These are phyloP conservation scores for Rhinogobio ventralis DNA, from an alignment of 2,797 vertebrate genomes.

Conservation along the genomic window DNA sequence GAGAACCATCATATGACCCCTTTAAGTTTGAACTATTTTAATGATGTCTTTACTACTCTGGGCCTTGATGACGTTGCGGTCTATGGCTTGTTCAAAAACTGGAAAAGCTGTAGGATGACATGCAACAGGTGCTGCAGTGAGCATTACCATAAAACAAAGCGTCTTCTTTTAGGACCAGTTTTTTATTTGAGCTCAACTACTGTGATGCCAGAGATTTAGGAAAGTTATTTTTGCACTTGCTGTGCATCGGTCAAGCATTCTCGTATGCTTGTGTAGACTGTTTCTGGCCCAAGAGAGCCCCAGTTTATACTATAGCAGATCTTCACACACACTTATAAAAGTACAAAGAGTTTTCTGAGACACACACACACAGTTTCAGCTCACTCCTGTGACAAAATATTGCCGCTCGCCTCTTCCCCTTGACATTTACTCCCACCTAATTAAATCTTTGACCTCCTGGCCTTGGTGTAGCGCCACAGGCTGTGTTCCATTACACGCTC, in stretches of 20 bases:
- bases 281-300: conserved; percentile 17
- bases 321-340: background rate
- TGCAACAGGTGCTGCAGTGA: background rate
- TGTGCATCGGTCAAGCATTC: background rate
- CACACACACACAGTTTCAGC: background rate
- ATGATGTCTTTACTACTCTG: no score
- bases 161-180: background rate
- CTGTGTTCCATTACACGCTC: conserved; percentile 34
- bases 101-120: background rate
- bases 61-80: no score
- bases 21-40: no score
- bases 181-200: background rate
- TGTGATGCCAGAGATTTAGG: background rate
- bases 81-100: no score
- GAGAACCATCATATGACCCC: no score
- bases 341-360: conserved; percentile 8
- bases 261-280: background rate
- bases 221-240: background rate
- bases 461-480: conserved; percentile 45
- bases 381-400: conserved; percentile 34
- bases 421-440: conserved; percentile 72
- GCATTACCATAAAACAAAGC: background rate
- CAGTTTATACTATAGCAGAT: background rate
- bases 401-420: conserved; percentile 66
- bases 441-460: conserved; percentile 74